Base-by-base conservation (phyloP, 2,113 vertebrate species). In the Upupa epops region DNA sequence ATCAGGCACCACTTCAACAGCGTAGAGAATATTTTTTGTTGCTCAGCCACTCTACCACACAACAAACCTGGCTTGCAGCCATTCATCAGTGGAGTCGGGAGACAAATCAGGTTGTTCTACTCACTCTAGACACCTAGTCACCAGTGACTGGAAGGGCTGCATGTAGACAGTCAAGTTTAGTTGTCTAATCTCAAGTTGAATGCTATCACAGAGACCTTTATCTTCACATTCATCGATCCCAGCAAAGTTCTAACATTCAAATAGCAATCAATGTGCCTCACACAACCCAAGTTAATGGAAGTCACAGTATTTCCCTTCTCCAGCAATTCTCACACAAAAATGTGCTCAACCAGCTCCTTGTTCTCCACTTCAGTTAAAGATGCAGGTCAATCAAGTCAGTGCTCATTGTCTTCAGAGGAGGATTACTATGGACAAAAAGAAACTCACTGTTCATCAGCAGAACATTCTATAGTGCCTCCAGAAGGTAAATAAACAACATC, bases 201-300 rank as follows among this genome's bases (percentile, higher is more conserved):
- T 37, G 19, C 34, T 36, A 42, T 20, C 42, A 51, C 42, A 73
- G 63, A 54, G 63, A 20, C 28, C 31, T 82, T 84, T 34, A 70
- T 29, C 34, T 63, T 79, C 70, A 51, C 16, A 22, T 52, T 56
- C 49, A 58, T 42, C 70, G 63, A 36, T 29, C 49, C 8, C 49
- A 63, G 49, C 54, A 36, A 49, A 26, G 22, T 68, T 77, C 60
- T 61, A 87, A 61, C 29, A 52, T 32, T 84, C 74, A 63, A 76
- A 81, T 2, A 76, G 42, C 46, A 75, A 25, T 37, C 54, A 71
- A 40, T 32, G 42, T 0, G 0, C 48, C n/a, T 72, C 2, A 0
- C 34, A 65, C 12, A 24, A 68, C 28, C 24, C 42, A 68, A 74
- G 9, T 61, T 66, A 52, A 70, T 4, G 56, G 8, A 65, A 56